Conservation (phyloP, 2,888 invertebrate genomes). For the Acrobasis repandana region DNA sequence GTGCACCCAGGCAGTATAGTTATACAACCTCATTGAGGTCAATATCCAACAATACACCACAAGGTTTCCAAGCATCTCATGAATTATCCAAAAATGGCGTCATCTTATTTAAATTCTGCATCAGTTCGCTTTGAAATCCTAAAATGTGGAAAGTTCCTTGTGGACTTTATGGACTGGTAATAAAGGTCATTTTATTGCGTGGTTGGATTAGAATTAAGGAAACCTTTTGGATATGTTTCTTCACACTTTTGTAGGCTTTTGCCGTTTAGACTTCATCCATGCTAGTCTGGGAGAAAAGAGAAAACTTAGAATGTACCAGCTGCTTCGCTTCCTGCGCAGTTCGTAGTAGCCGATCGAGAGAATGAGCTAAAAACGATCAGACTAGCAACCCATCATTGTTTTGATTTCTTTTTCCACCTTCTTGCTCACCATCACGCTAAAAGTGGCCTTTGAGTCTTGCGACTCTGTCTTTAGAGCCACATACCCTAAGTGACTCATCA, state of each 20-base stretch:
- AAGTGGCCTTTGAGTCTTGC: no score
- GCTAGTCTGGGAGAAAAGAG: no score
- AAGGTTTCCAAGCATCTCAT: conserved; percentile 31
- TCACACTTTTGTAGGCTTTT: conserved; percentile 5
- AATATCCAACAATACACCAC: conserved; percentile 10
- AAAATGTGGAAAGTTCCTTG: not conserved
- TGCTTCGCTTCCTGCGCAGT: no score
- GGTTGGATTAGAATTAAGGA: not conserved
- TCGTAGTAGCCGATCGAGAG: no score
- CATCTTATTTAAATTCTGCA: conserved; percentile 46
- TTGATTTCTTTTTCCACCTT: no score
- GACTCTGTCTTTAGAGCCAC: no score
- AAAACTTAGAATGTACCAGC: no score
- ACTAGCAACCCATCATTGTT: no score
- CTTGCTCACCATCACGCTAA: no score
- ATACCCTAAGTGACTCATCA: no score
- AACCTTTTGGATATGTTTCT: conserved; percentile 7
- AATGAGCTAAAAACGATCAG: no score
- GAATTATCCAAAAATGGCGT: conserved; percentile 42
- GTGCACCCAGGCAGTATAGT: not conserved
- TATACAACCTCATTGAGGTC: conserved; percentile 9
- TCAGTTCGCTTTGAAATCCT: conserved; percentile 30
- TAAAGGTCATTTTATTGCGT: not conserved
- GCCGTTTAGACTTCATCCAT: no score
- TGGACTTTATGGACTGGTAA: not conserved